Percentiles rank a stretch among this genome's conserved stretches.
Evolutionary conservation across 2,113 vertebrate genomes (phyloP).

Genomic region (Lagopus muta): DNA sequence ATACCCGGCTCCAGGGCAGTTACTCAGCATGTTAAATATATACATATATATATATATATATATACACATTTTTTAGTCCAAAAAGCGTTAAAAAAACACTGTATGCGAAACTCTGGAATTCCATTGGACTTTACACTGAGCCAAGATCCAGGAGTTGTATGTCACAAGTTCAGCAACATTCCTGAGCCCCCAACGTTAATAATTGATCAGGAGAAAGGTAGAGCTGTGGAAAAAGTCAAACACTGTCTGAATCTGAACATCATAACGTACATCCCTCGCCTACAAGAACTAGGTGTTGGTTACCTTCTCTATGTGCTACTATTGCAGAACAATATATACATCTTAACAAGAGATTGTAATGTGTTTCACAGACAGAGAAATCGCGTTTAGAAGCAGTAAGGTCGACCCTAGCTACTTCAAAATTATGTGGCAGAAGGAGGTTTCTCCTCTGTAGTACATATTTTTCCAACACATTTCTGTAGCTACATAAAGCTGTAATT

Average conservation of each 20-base stretch:
- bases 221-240: background rate
- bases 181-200: conserved; percentile 11
- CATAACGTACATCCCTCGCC: background rate
- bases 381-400: background rate
- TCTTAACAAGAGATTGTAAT: background rate
- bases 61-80: background rate
- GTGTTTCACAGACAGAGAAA: background rate
- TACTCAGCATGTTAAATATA: background rate
- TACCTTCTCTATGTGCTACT: background rate
- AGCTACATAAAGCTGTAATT: background rate
- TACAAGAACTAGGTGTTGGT: rapidly evolving
- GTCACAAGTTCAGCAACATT: background rate
- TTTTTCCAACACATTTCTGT: background rate
- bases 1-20: background rate
- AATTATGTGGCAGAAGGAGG: background rate
- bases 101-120: background rate
- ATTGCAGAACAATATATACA: background rate
- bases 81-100: background rate
- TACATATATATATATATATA: too few relatives aligned
- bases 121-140: background rate
- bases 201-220: background rate
- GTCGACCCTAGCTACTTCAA: background rate
- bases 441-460: background rate
- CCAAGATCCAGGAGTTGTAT: background rate
- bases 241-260: background rate